These are phyloP conservation scores for Alligator mississippiensis DNA, from an alignment of 2,113 vertebrate genomes.

Conservation along the genomic window DNA sequence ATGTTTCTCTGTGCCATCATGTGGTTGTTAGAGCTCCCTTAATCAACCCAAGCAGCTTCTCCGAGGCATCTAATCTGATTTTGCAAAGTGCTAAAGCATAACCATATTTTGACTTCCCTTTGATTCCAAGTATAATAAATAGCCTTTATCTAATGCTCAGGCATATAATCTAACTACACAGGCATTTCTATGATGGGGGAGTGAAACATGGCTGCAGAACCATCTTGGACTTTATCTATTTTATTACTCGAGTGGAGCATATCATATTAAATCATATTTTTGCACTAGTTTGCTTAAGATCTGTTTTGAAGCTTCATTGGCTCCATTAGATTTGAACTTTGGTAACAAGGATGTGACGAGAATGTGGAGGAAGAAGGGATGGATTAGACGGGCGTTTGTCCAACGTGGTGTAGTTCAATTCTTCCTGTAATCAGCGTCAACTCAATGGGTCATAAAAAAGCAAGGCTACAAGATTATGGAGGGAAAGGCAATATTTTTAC, in stretches of 20 bases:
- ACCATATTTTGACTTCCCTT: slow-evolving; percentile 43
- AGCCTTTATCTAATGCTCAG: slow-evolving; percentile 53
- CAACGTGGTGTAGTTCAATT: slow-evolving; percentile 41
- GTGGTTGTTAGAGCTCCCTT: slow-evolving; percentile 44
- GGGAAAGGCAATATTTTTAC: slow-evolving; percentile 41
- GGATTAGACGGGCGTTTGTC: slow-evolving; percentile 55
- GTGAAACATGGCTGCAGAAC: slow-evolving; percentile 43
- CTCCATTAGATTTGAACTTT: slow-evolving; percentile 65
- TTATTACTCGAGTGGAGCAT: slow-evolving; percentile 58
- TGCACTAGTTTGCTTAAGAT: slow-evolving; percentile 54
- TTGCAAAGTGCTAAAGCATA: slow-evolving; percentile 28
- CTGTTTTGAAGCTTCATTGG: slow-evolving; percentile 64
- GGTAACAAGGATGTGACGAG: slow-evolving; percentile 30
- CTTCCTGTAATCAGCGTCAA: slow-evolving; percentile 62
- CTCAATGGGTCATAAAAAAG: slow-evolving; percentile 66
- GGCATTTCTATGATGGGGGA: slow-evolving; percentile 42
- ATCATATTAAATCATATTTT: slow-evolving; percentile 61
- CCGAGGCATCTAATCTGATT: slow-evolving; percentile 40
- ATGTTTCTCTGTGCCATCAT: neutral
- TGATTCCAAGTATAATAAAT: slow-evolving; percentile 41
- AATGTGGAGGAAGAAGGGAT: neutral
- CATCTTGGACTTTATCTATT: slow-evolving; percentile 55
- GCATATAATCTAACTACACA: slow-evolving; percentile 3
- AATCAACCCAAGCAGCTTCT: slow-evolving; percentile 32
- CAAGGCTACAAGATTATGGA: slow-evolving; percentile 49